Evolutionary conservation across 2,888 invertebrate genomes (phyloP).

Genomic region (Malacosoma neustria): DNA sequence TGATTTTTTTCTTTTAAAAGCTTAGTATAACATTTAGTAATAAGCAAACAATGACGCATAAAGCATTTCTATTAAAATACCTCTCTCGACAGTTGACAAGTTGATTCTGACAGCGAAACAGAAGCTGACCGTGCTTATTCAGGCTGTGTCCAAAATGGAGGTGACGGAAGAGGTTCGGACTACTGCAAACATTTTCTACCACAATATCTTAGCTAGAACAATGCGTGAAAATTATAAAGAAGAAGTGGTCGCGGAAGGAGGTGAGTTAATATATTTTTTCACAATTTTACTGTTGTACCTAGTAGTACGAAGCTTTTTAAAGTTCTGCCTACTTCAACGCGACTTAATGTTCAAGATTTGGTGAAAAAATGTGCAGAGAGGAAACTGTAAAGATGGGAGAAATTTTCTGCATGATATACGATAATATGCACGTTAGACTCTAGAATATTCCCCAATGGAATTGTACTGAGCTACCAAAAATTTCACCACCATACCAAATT

Average conservation of each 20-base stretch:
- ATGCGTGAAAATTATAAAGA: constrained; percentile 61
- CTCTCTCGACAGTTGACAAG: constrained; percentile 44
- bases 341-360: too few species aligned
- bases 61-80: background rate
- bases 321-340: too few species aligned
- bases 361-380: too few species aligned
- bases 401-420: too few species aligned
- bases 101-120: constrained; percentile 40
- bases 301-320: too few species aligned
- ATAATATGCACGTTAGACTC: too few species aligned
- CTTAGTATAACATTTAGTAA: background rate
- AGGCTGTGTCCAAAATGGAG: constrained; percentile 54
- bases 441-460: too few species aligned
- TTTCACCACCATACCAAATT: too few species aligned
- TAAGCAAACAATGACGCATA: background rate
- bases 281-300: too few species aligned
- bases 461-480: too few species aligned
- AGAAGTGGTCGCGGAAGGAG: constrained; percentile 53
- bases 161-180: constrained; percentile 37
- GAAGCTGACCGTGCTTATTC: constrained; percentile 46
- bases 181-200: constrained; percentile 50
- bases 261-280: constrained; percentile 21
- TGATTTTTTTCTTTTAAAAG: background rate
- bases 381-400: too few species aligned
- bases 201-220: constrained; percentile 48